Conservation (phyloP, 1,140 invertebrate genomes). For the Drosophila navojoa region DNA sequence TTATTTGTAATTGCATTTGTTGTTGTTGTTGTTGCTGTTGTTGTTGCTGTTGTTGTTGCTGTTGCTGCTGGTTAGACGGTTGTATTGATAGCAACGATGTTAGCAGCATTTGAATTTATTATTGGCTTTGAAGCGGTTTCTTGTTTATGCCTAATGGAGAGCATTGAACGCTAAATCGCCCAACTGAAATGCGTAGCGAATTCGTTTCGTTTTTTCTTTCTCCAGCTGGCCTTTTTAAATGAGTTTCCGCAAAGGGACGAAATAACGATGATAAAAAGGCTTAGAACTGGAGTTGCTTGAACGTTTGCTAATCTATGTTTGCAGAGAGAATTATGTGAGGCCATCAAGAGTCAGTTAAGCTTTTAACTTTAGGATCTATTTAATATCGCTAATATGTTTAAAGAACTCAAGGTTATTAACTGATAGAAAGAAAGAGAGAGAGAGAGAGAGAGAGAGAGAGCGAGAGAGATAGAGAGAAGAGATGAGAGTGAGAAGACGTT, state of each 20-base stretch:
- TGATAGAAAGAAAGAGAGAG: too few species aligned
- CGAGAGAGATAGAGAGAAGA: too few species aligned
- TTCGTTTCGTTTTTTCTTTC: constrained; percentile 1
- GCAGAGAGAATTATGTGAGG: background rate
- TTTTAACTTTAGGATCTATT: too few species aligned
- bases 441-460: too few species aligned
- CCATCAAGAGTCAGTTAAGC: too few species aligned
- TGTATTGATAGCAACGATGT: constrained; percentile 73
- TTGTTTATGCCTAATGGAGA: constrained; percentile 46
- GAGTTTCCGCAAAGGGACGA: constrained; percentile 21
- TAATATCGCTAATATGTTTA: too few species aligned
- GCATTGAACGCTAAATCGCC: constrained; percentile 48
- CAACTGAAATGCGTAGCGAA: constrained; percentile 46
- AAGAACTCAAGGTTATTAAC: too few species aligned
- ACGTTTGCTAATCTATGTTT: background rate
- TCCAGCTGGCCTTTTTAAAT: constrained; percentile 34
- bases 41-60: constrained; percentile 32
- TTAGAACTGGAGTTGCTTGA: background rate
- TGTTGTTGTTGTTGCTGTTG: constrained; percentile 44
- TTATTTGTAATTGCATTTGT: constrained; percentile 84
- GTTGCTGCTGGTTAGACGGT: constrained; percentile 48
- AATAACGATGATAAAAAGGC: constrained; percentile 1
- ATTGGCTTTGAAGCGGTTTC: constrained; percentile 40
- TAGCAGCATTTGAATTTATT: constrained; percentile 59
- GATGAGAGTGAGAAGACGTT: too few species aligned